Evolutionary conservation across 2,797 vertebrate species (phyloP).

Genomic region (Crocidura indochinensis): DNA sequence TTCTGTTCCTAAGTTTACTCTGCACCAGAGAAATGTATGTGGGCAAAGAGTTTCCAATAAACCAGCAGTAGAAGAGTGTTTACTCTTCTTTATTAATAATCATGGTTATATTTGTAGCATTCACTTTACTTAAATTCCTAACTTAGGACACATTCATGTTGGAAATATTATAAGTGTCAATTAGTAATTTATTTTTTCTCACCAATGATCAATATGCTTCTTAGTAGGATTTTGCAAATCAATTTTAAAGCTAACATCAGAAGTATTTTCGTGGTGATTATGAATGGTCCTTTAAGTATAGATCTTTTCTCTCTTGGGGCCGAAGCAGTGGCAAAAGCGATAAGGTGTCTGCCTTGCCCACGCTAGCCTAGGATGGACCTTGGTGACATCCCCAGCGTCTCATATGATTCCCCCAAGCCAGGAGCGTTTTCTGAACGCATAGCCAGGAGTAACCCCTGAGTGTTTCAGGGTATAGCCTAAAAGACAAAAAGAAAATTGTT

Average conservation of each 20-base stretch:
- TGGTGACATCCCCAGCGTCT: too few species aligned
- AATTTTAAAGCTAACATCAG: constrained; percentile 1
- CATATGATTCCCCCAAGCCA: too few species aligned
- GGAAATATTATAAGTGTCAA: background rate
- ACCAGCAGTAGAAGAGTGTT: background rate
- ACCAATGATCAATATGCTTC: background rate
- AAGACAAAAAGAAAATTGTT: background rate
- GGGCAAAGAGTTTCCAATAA: constrained; percentile 5
- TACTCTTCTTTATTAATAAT: background rate
- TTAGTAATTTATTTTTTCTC: constrained; percentile 2
- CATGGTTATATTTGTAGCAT: background rate
- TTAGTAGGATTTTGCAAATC: constrained; percentile 14
- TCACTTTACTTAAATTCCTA: constrained; percentile 18
- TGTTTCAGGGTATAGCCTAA: too few species aligned
- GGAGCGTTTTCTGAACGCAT: too few species aligned
- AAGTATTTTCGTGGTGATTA: background rate
- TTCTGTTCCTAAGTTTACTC: constrained; percentile 5
- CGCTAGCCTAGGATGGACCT: too few species aligned
- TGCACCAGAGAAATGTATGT: constrained; percentile 12
- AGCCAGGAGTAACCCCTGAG: too few species aligned
- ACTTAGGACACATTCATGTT: background rate
- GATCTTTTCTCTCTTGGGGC: background rate
- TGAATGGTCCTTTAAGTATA: background rate
- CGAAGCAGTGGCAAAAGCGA: too few species aligned
- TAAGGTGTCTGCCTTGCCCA: too few species aligned